Evolutionary conservation across 2,888 invertebrate species (phyloP), one percentile per base, ranked within the genome.

Genomic region (Agrochola macilenta): DNA sequence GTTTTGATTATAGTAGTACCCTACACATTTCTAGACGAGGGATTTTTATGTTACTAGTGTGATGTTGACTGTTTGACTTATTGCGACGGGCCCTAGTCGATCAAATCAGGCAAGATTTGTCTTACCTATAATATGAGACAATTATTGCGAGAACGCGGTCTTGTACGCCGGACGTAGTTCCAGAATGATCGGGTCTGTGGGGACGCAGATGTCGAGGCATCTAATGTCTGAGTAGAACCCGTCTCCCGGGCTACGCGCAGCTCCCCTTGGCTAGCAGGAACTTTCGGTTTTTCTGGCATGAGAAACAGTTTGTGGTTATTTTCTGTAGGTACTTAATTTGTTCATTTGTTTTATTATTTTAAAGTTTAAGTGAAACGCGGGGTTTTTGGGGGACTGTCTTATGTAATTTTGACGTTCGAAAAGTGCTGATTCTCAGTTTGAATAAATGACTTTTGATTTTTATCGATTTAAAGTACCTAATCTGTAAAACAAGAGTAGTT

Each of bases 261-360:
- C 60, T 26, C 49, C 60, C 26, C 49, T 72, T 1, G 72, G 30
- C 11, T n/a, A 69, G 54, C 69, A 69, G 69, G 69, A 69, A 69
- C 35, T 60, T 46, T 69, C 61, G 2, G 8, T 26, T 1, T 35
- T 61, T 78, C 77, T 78, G 78, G 78, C 46, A 69, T 78, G 54
- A 78, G 61, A 78, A 78, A 78, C 49, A 74, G 61, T 78, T 61
- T 26, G 17, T 26, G 77, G 61, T 78, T 78, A 78, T 78, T 77
- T 61, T 66, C 17, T 5, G 60, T 35, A 35, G 35, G 35, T 43
- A 43, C 43, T 11, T 35, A 30, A n/a, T 52, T 66, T 52, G 14
- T 66, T 17, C 30, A 30, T 57, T 57, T 30, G 46, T n/a, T 35
- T 57, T 46, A 43, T 30, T 43, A 30, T 69, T 46, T 46, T 46